Base-by-base conservation (phyloP, 2,888 invertebrate genomes). In the Agrochola circellaris region DNA sequence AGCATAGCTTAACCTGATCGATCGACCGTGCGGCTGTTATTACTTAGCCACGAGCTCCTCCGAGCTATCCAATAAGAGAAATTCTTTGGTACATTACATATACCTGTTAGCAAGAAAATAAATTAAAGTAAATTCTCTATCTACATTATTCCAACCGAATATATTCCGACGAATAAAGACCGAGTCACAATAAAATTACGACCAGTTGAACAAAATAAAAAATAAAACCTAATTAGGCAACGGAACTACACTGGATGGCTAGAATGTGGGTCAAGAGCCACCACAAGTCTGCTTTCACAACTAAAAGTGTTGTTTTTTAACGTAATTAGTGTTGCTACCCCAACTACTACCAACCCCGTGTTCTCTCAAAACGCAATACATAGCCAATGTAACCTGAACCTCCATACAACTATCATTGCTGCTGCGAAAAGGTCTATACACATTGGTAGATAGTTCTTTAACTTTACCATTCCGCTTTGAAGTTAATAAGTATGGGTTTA, bases 281-380 rank as follows among this genome's bases (percentile, higher is more conserved):
- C 86, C 88, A 89, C 80, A 87, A 89, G 82, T 87, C 86, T 84
- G 87, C 89, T 91, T 92, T 92, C 89, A 91, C 89, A 89, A 89
- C 88, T 89, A 90, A 93, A 91, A 93, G 92, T 93, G 93, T 93
- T 94, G 93, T 93, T 94, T 94, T 94, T 94, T 93, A 93, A 95
- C 92, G 91, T 95, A 95, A 95, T 95, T 95, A 95, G 93, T 93
- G 94, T 92, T 88, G 90, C 92, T 90, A 91, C 92, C 91, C 90
- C 89, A 92, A 92, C 93, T 92, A 92, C 76, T 77, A 73, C 79
- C 64, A 87, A 89, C 82, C 77, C 65, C 77, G 68, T 83, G 89
- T 85, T 85, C 85, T 88, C 86, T 90, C 88, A 88, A 92, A 91
- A 91, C 88, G 89, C 87, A 73, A 85, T 87, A 73, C 77, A 75